Percentiles rank a stretch among this genome's conserved stretches.
These are phyloP conservation scores for Monochamus saltuarius DNA, from an alignment of 1,140 invertebrate species.

Conservation along the genomic window DNA sequence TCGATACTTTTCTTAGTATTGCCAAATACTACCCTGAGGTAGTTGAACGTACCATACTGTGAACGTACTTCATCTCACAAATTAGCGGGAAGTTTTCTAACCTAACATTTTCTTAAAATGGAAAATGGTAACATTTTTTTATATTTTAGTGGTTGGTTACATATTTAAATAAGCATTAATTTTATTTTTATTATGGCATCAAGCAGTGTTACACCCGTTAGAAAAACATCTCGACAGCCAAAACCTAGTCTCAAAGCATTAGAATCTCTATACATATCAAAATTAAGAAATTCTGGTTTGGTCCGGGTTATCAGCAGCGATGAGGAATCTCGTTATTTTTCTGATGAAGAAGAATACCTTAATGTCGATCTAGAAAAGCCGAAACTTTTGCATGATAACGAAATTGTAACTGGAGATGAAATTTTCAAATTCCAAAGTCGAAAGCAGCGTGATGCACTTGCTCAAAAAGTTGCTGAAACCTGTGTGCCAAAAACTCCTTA, in stretches of 20 bases:
- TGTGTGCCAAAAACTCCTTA: slow-evolving; percentile 33
- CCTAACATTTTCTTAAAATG: no score
- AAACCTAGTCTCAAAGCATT: slow-evolving; percentile 34
- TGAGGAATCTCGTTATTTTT: not conserved
- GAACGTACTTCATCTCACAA: no score
- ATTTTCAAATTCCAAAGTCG: slow-evolving; percentile 39
- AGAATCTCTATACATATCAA: slow-evolving; percentile 23
- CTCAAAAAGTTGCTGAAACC: slow-evolving; percentile 27
- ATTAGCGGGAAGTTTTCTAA: no score
- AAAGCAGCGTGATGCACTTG: slow-evolving; percentile 28
- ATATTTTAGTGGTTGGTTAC: no score
- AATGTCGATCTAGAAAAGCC: slow-evolving; percentile 24
- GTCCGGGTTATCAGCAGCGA: slow-evolving; percentile 15
- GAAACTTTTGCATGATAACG: slow-evolving; percentile 34
- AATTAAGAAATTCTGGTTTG: slow-evolving; percentile 21
- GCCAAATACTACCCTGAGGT: no score
- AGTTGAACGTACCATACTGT: no score
- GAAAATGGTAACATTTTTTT: no score
- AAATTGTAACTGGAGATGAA: slow-evolving; percentile 34
- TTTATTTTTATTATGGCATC: slow-evolving; percentile 10
- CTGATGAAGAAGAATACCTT: slow-evolving; percentile 14
- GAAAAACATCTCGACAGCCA: slow-evolving; percentile 17
- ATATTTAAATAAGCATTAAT: no score
- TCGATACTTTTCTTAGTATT: no score
- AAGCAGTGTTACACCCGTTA: slow-evolving; percentile 8